A percentile compares a stretch with the other conserved stretches of the same genome.
These are phyloP conservation scores for Hephaestus fuliginosus DNA, from an alignment of 2,797 vertebrate species.

Conservation along the genomic window DNA sequence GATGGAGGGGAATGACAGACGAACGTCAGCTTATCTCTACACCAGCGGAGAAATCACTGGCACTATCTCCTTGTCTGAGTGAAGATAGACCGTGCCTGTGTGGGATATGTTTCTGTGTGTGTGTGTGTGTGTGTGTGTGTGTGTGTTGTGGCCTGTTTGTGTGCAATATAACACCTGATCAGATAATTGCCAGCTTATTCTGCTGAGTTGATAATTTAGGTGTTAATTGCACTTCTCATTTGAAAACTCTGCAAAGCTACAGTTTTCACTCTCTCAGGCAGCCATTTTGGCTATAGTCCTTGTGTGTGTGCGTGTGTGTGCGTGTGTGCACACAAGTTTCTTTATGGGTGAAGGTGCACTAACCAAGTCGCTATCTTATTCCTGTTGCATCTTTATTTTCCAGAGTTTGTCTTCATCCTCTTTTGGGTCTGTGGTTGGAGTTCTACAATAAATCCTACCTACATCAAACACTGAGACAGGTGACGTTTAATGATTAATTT, in stretches of 20 bases:
- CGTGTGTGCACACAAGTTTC: constrained; percentile 1
- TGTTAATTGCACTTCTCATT: constrained; percentile 70
- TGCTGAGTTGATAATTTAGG: constrained; percentile 72
- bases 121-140: constrained; percentile 18
- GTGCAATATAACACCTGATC: constrained; percentile 59
- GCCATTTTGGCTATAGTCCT: constrained; percentile 22
- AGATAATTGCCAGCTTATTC: constrained; percentile 64
- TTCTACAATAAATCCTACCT: not conserved
- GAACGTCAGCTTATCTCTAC: constrained; percentile 56
- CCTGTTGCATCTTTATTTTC: not conserved
- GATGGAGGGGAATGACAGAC: constrained; percentile 34
- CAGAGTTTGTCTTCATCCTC: not conserved
- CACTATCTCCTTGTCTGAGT: constrained; percentile 50
- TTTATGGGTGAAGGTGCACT: constrained; percentile 17
- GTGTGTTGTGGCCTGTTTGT: constrained; percentile 16
- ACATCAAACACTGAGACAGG: constrained; percentile 1
- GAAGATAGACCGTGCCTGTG: constrained; percentile 21
- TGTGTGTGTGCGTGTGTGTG: constrained; percentile 22
- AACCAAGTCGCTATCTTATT: not conserved
- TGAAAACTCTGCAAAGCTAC: constrained; percentile 37
- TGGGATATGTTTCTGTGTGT: constrained; percentile 9
- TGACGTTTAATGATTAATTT: not conserved
- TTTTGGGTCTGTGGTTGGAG: not conserved
- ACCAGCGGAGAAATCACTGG: constrained; percentile 42
- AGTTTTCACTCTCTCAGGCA: constrained; percentile 32